Evolutionary conservation across 1,140 invertebrate species (phyloP).

Genomic region (Eciton burchellii): DNA sequence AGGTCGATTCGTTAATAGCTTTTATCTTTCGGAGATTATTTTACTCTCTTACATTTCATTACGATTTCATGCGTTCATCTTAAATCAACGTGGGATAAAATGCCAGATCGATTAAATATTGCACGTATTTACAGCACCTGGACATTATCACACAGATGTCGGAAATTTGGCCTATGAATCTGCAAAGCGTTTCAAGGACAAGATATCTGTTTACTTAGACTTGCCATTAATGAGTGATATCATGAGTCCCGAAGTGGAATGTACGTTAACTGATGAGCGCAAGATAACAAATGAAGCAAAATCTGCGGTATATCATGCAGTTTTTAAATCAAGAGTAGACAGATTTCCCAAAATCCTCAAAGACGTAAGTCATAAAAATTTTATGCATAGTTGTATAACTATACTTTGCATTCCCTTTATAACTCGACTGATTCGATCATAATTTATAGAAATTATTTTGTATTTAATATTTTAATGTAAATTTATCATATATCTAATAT

Average conservation of each 20-base stretch:
- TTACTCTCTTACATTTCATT: too few relatives aligned
- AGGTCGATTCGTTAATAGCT: too few relatives aligned
- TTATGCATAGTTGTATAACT: neutral
- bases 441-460: neutral
- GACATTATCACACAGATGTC: conserved; percentile 56
- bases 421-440: neutral
- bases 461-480: too few relatives aligned
- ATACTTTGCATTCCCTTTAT: neutral
- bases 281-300: conserved; percentile 1
- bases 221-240: neutral
- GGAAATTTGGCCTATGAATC: conserved; percentile 68
- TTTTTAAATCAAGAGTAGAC: conserved; percentile 67
- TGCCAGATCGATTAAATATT: too few relatives aligned
- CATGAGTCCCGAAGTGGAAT: neutral
- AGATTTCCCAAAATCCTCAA: conserved; percentile 45
- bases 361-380: conserved; percentile 41
- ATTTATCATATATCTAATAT: neutral
- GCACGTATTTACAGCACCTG: conserved; percentile 22
- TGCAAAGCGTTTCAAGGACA: conserved; percentile 43
- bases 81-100: too few relatives aligned
- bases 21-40: too few relatives aligned
- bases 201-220: neutral
- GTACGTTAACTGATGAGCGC: neutral
- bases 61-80: too few relatives aligned
- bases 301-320: conserved; percentile 62